Evolutionary conservation across 2,888 invertebrate species (phyloP), one percentile per base, ranked within the genome.

Genomic region (Tuta absoluta): DNA sequence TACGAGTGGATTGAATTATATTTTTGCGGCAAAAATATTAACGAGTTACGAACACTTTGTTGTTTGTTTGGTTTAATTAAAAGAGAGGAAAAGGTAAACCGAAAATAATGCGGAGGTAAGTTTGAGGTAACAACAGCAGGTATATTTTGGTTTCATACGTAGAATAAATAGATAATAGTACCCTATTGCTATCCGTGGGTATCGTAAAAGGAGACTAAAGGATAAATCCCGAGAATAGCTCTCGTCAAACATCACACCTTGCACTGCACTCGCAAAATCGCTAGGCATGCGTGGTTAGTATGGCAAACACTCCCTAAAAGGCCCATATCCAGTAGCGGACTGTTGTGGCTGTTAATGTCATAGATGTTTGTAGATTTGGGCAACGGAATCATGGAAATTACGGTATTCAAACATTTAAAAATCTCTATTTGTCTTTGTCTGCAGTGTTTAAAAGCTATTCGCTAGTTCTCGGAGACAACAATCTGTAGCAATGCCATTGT

Each of bases 401-500:
- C 2, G 2, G 8, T 1, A 41, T 45, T 45, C n/a, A 45, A 45
- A n/a, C 23, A 53, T 21, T 24, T 17, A 3, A 56, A 33, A 56
- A 28, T 56, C 56, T 2, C 56, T 12, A 56, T 56, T 56, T 33
- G 33, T 56, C 33, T 56, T 10, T 37, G 1, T 33, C 56, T 8
- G 4, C 14, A 33, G 33, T 23, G n/a, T 60, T 51, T 63, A 56
- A 56, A 58, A 33, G 63, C 45, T 51, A 64, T n/a, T 28, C 59
- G 33, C 38, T n/a, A 33, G 49, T 45, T 23, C 21, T 4, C 21
- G 11, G 17, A 48, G 57, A 65, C 62, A 62, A 62, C 62, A 62
- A 65, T 63, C 51, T 65, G 21, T 12, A 41, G 41, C 14, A 12
- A 37, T 62, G 48, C 61, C 48, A 63, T 63, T 63, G 62, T 65